Conservation (phyloP, 2,797 vertebrate genomes). For the Neosalanx taihuensis region DNA sequence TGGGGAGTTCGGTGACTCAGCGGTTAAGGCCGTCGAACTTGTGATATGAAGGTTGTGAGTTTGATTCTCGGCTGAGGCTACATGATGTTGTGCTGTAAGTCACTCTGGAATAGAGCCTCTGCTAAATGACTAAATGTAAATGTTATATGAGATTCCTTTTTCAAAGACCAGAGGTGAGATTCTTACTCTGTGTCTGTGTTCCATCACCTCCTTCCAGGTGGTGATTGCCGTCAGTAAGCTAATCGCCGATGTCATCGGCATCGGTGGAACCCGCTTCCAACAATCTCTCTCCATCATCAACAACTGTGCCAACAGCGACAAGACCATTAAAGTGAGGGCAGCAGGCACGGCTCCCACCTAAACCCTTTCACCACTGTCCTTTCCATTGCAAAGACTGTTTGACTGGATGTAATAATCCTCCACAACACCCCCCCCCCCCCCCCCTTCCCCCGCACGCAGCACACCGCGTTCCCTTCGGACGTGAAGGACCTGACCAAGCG, state of each 20-base stretch:
- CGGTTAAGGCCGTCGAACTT: no score
- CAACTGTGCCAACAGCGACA: conserved; percentile 97
- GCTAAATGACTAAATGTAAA: no score
- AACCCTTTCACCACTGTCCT: not conserved
- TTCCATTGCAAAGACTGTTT: not conserved
- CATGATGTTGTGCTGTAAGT: no score
- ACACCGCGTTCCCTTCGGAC: conserved; percentile 91
- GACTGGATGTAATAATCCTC: not conserved
- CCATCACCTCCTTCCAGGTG: conserved; percentile 71
- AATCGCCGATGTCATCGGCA: conserved; percentile 96
- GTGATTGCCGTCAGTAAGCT: conserved; percentile 98
- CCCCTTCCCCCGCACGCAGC: conserved; percentile 62
- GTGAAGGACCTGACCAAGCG: conserved; percentile 97
- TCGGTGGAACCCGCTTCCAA: conserved; percentile 95
- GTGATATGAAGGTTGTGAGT: no score
- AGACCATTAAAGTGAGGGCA: conserved; percentile 85
- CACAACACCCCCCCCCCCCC: not conserved
- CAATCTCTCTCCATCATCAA: conserved; percentile 98
- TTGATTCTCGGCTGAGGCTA: no score
- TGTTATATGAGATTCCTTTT: not conserved
- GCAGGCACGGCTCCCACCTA: not conserved
- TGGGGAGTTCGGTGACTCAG: no score
- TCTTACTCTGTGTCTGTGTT: not conserved
- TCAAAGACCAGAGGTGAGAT: not conserved
- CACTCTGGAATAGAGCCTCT: no score